A percentile compares a stretch with the other conserved stretches of the same genome.
Evolutionary conservation across 2,888 invertebrate genomes (phyloP).

Genomic region (Synergus laeviventris): DNA sequence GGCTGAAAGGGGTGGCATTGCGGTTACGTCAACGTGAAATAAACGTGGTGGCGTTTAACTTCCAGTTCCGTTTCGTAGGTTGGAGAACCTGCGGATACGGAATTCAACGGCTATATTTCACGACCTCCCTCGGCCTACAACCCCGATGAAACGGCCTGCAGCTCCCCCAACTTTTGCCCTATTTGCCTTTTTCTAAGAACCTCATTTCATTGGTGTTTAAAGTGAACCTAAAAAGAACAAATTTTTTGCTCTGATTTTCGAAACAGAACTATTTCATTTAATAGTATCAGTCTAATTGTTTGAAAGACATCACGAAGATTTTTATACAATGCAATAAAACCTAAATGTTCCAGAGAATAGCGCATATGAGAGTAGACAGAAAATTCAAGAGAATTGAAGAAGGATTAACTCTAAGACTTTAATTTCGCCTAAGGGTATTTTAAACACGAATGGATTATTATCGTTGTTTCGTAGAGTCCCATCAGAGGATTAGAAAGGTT

Average conservation of each 20-base stretch:
- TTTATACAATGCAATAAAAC: not conserved
- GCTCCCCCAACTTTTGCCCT: not conserved
- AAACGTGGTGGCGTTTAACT: conserved; percentile 28
- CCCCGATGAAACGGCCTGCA: not conserved
- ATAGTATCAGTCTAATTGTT: no score
- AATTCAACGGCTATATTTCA: conserved; percentile 2
- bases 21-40: conserved; percentile 38
- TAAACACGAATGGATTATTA: conserved; percentile 13
- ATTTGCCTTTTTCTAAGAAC: not conserved
- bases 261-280: not conserved
- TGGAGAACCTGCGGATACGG: conserved; percentile 12
- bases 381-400: not conserved
- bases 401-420: conserved; percentile 9
- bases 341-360: not conserved
- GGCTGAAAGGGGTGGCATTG: conserved; percentile 11
- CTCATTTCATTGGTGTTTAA: not conserved
- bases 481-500: not conserved
- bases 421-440: conserved; percentile 11
- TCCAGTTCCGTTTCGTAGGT: conserved; percentile 10
- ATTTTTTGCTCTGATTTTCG: not conserved
- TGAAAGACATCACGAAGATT: not conserved
- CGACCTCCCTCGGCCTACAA: not conserved
- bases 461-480: not conserved
- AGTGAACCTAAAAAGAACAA: not conserved
- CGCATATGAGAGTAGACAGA: not conserved